Conservation (phyloP, 2,113 vertebrate species). For the Microtus pennsylvanicus region DNA sequence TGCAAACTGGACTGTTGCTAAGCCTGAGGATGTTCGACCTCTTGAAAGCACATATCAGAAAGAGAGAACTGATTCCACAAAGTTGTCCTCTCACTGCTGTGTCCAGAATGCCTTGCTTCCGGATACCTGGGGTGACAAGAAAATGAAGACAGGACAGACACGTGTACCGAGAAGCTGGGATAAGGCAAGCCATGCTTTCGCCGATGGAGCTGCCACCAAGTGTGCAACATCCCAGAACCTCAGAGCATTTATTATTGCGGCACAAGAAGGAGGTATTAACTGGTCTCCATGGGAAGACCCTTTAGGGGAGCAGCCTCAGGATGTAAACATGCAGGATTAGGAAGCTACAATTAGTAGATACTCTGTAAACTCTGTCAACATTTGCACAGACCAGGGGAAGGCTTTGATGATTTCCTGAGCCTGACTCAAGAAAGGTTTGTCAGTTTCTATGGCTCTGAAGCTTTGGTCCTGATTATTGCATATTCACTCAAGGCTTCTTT, state of each 20-base stretch:
- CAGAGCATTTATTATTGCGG: background rate
- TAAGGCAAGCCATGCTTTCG: background rate
- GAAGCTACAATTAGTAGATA: background rate
- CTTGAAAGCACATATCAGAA: background rate
- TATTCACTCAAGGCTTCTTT: background rate
- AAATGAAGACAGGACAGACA: background rate
- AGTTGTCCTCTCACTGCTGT: background rate
- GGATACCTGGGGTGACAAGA: background rate
- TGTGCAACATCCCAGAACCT: background rate
- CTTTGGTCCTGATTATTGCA: background rate
- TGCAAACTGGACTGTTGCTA: background rate
- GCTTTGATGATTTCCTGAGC: background rate
- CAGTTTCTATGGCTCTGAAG: background rate
- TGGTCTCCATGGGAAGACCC: background rate
- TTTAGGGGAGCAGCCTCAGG: background rate
- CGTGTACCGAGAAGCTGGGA: too few relatives aligned
- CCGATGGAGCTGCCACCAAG: background rate
- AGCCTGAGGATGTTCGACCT: background rate
- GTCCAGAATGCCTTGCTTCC: background rate
- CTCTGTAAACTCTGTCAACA: background rate
- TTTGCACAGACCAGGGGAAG: background rate
- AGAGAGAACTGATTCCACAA: background rate
- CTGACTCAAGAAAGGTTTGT: background rate
- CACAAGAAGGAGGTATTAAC: background rate
- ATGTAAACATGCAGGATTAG: background rate